phyloP scores from a whole-genome alignment of 1,140 invertebrate genomes.

The Colletes latitarsis region DNA sequence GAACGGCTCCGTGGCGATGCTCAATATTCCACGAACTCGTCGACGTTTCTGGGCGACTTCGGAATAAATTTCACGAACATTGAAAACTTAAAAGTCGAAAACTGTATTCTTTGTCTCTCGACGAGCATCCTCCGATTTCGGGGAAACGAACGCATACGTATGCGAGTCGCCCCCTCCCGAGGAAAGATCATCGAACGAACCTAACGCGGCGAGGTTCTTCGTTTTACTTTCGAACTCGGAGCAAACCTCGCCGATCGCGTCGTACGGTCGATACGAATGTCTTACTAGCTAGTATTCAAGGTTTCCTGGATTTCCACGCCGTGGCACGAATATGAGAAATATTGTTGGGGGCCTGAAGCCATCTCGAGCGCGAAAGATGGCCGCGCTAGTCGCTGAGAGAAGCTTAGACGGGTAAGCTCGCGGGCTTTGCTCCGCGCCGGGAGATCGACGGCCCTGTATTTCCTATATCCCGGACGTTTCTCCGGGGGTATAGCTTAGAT shows the following conservation, averaged over 20 bases:
- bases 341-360: conserved; percentile 52
- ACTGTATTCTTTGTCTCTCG: conserved; percentile 1
- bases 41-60: neutral
- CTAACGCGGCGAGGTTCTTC: neutral
- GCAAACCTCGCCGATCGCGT: neutral
- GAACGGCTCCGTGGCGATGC: conserved; percentile 5
- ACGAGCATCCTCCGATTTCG: neutral
- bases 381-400: conserved; percentile 61
- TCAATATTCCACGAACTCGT: conserved; percentile 17
- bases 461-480: conserved; percentile 70
- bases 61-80: conserved; percentile 26
- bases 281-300: conserved; percentile 17
- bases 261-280: conserved; percentile 2
- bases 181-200: neutral
- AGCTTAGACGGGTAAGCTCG: conserved; percentile 76
- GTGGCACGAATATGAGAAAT: conserved; percentile 61
- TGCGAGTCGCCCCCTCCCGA: neutral
- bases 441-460: conserved; percentile 74
- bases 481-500: conserved; percentile 60
- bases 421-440: conserved; percentile 69
- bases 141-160: neutral
- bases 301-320: conserved; percentile 40
- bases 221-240: neutral
- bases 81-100: conserved; percentile 12
- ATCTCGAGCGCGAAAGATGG: conserved; percentile 56